phyloP scores from a whole-genome alignment of 1,140 invertebrate genomes.

The Triops cancriformis region DNA sequence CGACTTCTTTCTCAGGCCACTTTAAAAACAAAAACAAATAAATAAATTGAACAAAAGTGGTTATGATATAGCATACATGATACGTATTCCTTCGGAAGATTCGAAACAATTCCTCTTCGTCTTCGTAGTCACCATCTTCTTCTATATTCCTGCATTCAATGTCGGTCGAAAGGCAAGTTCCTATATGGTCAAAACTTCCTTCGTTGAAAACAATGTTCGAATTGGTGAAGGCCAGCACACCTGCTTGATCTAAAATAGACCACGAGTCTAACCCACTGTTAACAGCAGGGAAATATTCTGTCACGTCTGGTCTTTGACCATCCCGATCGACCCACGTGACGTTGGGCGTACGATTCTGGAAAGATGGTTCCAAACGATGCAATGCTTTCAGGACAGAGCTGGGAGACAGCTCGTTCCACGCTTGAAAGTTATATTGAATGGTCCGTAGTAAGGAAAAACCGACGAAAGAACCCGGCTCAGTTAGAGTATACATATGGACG shows the following conservation, averaged over 20 bases:
- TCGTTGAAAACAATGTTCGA: conserved; percentile 31
- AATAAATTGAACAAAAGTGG: no score
- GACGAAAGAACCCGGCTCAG: conserved; percentile 39
- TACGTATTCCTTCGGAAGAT: conserved; percentile 31
- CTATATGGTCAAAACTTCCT: background rate
- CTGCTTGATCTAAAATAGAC: conserved; percentile 39
- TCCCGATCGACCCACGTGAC: conserved; percentile 36
- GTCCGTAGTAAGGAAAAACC: conserved; percentile 37
- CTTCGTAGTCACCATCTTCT: background rate
- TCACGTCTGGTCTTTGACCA: conserved; percentile 38
- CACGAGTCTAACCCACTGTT: conserved; percentile 40
- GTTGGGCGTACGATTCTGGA: background rate
- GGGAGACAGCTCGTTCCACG: conserved; percentile 41
- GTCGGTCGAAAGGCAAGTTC: background rate
- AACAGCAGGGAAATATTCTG: conserved; percentile 38
- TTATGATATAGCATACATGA: conserved; percentile 26
- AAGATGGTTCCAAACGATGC: conserved; percentile 38
- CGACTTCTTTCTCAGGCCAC: no score
- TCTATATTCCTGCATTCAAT: background rate
- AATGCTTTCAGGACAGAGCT: conserved; percentile 36
- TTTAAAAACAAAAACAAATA: no score
- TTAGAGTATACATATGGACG: conserved; percentile 38
- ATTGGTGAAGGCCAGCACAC: conserved; percentile 42
- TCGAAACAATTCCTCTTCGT: conserved; percentile 31
- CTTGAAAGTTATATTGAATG: conserved; percentile 38